phyloP scores from a whole-genome alignment of 2,797 vertebrate species.

The Brachyalestes nurse region DNA sequence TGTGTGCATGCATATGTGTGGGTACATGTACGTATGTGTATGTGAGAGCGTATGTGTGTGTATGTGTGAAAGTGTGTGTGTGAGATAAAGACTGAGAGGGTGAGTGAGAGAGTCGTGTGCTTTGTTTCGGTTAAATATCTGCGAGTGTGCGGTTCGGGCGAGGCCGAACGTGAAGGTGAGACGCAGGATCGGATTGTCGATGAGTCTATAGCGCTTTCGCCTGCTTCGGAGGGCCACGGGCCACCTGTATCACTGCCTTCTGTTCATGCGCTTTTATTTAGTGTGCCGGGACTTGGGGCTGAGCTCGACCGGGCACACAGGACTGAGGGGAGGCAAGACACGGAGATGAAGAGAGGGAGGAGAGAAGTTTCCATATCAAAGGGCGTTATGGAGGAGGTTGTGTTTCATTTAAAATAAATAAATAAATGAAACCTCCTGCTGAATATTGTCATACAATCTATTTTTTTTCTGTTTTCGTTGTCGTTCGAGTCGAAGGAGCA shows the following conservation, averaged over 20 bases:
- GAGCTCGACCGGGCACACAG: constrained; percentile 49
- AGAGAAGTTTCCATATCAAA: constrained; percentile 55
- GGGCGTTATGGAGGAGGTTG: constrained; percentile 31
- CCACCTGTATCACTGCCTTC: constrained; percentile 73
- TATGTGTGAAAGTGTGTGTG: constrained; percentile 60
- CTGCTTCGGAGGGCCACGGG: constrained; percentile 62
- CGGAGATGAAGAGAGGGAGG: constrained; percentile 24
- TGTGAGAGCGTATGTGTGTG: constrained; percentile 59
- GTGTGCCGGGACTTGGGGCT: constrained; percentile 61
- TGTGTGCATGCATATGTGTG: constrained; percentile 47
- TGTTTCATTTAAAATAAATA: not conserved
- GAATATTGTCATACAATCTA: constrained; percentile 24
- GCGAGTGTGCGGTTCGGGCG: constrained; percentile 39
- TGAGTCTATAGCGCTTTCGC: constrained; percentile 42
- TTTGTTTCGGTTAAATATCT: constrained; percentile 47
- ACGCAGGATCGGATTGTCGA: constrained; percentile 30
- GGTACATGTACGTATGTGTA: constrained; percentile 48
- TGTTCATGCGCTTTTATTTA: constrained; percentile 62
- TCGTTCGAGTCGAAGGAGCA: constrained; percentile 41
- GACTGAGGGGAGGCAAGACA: constrained; percentile 39
- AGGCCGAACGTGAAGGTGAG: constrained; percentile 30
- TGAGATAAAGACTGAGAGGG: not conserved
- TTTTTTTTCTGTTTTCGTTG: constrained; percentile 7
- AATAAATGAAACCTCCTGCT: constrained; percentile 20
- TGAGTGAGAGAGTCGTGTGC: constrained; percentile 13